Conservation (phyloP, 2,113 vertebrate genomes). For the Zeus faber region DNA sequence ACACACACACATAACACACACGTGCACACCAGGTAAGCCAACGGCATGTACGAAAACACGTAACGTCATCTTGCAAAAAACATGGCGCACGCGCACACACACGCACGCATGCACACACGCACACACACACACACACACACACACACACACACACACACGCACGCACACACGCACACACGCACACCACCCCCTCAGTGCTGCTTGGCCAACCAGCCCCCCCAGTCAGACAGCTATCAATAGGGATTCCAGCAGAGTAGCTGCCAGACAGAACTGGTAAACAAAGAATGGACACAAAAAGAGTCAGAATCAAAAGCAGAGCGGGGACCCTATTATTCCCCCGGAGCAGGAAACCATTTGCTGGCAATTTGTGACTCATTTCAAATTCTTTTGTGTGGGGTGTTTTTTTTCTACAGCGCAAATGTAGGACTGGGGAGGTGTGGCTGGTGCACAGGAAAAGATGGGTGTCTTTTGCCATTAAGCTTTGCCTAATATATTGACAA, state of each 20-base stretch:
- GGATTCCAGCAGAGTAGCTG: slow-evolving; percentile 70
- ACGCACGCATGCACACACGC: not conserved
- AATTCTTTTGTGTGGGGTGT: slow-evolving; percentile 42
- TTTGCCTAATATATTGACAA: too few relatives aligned
- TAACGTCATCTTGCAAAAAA: slow-evolving; percentile 12
- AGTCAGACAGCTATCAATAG: slow-evolving; percentile 78
- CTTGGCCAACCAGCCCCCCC: slow-evolving; percentile 53
- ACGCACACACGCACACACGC: slow-evolving; percentile 19
- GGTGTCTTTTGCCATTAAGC: too few relatives aligned
- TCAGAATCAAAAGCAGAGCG: slow-evolving; percentile 60
- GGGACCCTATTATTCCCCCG: slow-evolving; percentile 60
- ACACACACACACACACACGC: slow-evolving; percentile 7
- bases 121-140: slow-evolving; percentile 5
- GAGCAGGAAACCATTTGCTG: slow-evolving; percentile 69
- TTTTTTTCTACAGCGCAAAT: slow-evolving; percentile 38
- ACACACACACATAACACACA: slow-evolving; percentile 38
- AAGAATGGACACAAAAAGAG: slow-evolving; percentile 52
- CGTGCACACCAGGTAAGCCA: slow-evolving; percentile 15
- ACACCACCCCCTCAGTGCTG: slow-evolving; percentile 20
- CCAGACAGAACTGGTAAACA: slow-evolving; percentile 67
- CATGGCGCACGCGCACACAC: not conserved
- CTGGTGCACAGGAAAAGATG: slow-evolving; percentile 19
- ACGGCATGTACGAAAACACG: slow-evolving; percentile 18
- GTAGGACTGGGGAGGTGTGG: slow-evolving; percentile 21
- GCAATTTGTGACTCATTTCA: slow-evolving; percentile 70